A percentile compares a stretch with the other conserved stretches of the same genome.
These are phyloP conservation scores for Lepidochrysops patricia DNA, from an alignment of 2,888 invertebrate genomes.

Conservation along the genomic window DNA sequence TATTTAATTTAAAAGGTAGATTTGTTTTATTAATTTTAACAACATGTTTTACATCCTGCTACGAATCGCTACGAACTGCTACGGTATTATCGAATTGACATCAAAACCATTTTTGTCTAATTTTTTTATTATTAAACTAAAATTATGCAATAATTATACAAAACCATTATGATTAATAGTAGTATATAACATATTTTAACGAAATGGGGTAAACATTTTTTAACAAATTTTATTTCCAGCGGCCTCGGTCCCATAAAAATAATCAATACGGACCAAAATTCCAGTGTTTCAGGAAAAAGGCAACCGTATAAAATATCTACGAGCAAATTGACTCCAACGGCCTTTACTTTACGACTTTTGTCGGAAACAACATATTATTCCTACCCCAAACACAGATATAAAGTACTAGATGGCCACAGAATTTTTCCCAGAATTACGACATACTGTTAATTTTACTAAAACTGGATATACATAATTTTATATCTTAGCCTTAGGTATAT, in stretches of 20 bases:
- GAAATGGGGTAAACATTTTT: no score
- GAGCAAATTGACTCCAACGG: constrained; percentile 36
- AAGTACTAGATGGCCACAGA: neutral
- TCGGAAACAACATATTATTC: constrained; percentile 46
- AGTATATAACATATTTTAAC: neutral
- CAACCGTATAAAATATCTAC: constrained; percentile 27
- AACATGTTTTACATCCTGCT: neutral
- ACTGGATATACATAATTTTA: no score
- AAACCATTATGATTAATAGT: no score
- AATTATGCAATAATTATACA: no score
- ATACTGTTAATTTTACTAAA: no score
- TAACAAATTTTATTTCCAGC: neutral
- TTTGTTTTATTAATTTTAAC: no score
- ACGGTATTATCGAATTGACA: no score
- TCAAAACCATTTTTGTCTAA: neutral
- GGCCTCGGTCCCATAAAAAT: neutral
- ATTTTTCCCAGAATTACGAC: neutral
- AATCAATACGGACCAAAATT: neutral
- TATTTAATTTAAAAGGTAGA: no score
- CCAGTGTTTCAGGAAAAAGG: constrained; percentile 14
- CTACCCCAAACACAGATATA: constrained; percentile 24
- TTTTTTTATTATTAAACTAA: no score
- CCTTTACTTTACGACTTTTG: constrained; percentile 49
- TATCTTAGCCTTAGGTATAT: no score
- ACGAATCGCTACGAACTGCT: neutral